Conservation (phyloP, 2,888 invertebrate species). For the Drosophila falleni region DNA sequence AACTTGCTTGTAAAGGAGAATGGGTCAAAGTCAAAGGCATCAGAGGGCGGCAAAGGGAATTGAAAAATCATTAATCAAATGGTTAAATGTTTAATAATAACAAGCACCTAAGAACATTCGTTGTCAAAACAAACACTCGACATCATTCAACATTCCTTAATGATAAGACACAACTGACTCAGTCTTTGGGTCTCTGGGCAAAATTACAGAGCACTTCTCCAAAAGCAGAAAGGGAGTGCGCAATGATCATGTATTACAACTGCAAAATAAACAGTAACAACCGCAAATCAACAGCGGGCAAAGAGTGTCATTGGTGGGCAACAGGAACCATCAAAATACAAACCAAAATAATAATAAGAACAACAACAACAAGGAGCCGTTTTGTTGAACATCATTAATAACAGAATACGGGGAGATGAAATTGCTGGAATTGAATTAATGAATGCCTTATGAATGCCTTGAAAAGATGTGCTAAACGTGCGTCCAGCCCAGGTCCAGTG, state of each 20-base stretch:
- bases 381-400: conserved; percentile 84
- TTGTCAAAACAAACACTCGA: conserved; percentile 85
- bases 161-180: conserved; percentile 69
- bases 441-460: conserved; percentile 74
- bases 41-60: conserved; percentile 31
- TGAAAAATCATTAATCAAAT: conserved; percentile 76
- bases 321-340: conserved; percentile 55
- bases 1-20: conserved; percentile 8
- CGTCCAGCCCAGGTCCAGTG: conserved; percentile 63
- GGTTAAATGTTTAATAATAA: conserved; percentile 63
- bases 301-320: conserved; percentile 64
- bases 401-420: conserved; percentile 77
- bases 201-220: not conserved
- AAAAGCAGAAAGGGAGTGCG: conserved; percentile 18
- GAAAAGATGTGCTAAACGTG: conserved; percentile 78
- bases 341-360: conserved; percentile 31
- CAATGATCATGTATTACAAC: conserved; percentile 52
- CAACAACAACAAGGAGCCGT: conserved; percentile 65
- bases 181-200: conserved; percentile 1
- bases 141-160: conserved; percentile 83
- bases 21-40: conserved; percentile 27
- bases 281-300: conserved; percentile 65
- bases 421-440: conserved; percentile 74
- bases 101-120: conserved; percentile 63
- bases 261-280: conserved; percentile 56